These are phyloP conservation scores for Lemur catta DNA, from an alignment of 2,797 vertebrate species.

Conservation along the genomic window DNA sequence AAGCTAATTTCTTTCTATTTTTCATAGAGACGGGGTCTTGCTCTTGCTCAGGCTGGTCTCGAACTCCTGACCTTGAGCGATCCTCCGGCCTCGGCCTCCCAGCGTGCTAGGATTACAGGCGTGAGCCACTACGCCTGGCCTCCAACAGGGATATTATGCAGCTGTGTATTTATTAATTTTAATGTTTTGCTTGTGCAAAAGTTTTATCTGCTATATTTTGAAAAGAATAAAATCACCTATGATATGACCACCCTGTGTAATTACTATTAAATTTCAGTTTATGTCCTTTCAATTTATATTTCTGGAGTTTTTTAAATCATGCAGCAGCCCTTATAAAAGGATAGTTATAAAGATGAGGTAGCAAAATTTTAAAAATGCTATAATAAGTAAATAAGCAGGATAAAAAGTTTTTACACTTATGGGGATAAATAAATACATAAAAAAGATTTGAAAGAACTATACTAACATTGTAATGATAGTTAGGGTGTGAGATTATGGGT, in stretches of 20 bases:
- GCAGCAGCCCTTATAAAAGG: not conserved
- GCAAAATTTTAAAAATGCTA: not conserved
- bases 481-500: not conserved
- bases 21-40: too few relatives aligned
- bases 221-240: not conserved
- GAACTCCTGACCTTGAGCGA: too few relatives aligned
- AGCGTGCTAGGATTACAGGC: too few relatives aligned
- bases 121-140: too few relatives aligned
- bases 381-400: not conserved
- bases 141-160: not conserved
- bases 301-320: not conserved
- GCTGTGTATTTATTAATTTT: not conserved
- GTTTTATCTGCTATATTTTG: not conserved
- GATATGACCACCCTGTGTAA: not conserved
- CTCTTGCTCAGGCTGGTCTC: too few relatives aligned
- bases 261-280: not conserved
- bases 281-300: not conserved
- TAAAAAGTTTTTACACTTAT: not conserved
- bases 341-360: not conserved
- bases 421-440: not conserved
- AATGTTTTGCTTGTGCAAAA: not conserved
- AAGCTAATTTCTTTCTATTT: too few relatives aligned
- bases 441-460: not conserved
- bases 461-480: not conserved
- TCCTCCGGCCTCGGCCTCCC: too few relatives aligned